Evolutionary conservation across 1,140 invertebrate species (phyloP).

Genomic region (Atta texana): DNA sequence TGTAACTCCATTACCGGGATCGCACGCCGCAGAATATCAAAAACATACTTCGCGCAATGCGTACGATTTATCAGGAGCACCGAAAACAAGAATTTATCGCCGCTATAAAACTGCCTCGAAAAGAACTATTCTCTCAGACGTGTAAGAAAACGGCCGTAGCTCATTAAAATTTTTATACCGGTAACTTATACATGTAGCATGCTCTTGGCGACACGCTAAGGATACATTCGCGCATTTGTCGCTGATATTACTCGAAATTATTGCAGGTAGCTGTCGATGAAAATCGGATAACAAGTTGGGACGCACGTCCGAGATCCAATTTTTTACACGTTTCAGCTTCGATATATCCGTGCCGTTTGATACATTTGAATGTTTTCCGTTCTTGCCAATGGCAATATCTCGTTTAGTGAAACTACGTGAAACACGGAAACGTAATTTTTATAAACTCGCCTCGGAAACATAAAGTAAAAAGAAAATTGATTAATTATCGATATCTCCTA

Average conservation of each 20-base stretch:
- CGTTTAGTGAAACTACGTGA: neutral
- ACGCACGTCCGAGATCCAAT: neutral
- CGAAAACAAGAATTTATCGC: constrained; percentile 39
- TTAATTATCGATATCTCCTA: constrained; percentile 12
- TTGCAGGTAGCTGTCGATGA: neutral
- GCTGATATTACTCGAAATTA: constrained; percentile 18
- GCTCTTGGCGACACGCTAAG: neutral
- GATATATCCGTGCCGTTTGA: neutral
- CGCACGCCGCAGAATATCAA: constrained; percentile 44
- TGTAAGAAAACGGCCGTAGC: neutral
- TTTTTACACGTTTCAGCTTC: neutral
- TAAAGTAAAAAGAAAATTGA: neutral
- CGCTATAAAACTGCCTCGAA: constrained; percentile 32
- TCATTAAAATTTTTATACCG: constrained; percentile 53
- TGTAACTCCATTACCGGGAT: constrained; percentile 49
- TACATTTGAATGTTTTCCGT: constrained; percentile 17
- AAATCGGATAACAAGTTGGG: neutral
- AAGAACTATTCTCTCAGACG: neutral
- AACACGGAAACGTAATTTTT: constrained; percentile 38
- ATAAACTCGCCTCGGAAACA: neutral
- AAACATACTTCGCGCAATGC: constrained; percentile 41
- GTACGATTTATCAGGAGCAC: constrained; percentile 40
- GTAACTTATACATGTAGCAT: neutral
- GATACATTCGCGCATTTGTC: neutral
- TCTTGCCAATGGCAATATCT: constrained; percentile 2